These are phyloP conservation scores for Prochilodus magdalenae DNA, from an alignment of 2,113 vertebrate genomes.

Conservation along the genomic window DNA sequence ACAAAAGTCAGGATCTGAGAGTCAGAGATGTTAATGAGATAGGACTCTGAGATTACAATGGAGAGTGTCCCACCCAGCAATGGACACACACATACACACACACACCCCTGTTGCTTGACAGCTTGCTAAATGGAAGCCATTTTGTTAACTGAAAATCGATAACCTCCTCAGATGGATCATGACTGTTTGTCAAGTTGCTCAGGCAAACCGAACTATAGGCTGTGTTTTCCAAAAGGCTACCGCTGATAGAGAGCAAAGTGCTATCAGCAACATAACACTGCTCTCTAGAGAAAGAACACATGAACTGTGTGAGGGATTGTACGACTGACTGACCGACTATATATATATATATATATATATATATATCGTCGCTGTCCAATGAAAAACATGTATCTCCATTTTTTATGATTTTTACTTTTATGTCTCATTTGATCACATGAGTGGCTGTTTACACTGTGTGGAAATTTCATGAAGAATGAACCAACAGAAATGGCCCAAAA, in stretches of 20 bases:
- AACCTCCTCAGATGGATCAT: conserved; percentile 46
- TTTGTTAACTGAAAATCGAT: conserved; percentile 59
- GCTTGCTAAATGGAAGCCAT: conserved; percentile 55
- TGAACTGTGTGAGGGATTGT: neutral
- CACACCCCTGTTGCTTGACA: conserved; percentile 32
- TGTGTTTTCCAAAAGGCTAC: conserved; percentile 17
- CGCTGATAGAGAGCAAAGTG: conserved; percentile 28
- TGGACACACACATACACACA: conserved; percentile 27
- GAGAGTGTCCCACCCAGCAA: conserved; percentile 10
- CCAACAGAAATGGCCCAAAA: no score
- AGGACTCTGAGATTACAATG: conserved; percentile 32
- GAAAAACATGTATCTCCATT: no score
- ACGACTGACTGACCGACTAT: neutral
- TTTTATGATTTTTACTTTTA: no score
- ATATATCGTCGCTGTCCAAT: no score
- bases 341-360: no score
- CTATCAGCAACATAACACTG: conserved; percentile 3
- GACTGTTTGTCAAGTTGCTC: conserved; percentile 53
- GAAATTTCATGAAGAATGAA: no score
- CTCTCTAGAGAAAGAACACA: conserved; percentile 10
- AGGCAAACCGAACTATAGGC: conserved; percentile 37
- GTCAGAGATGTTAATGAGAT: conserved; percentile 27
- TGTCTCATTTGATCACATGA: no score
- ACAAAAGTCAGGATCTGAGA: conserved; percentile 48
- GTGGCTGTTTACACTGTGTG: no score